Percentiles rank a stretch among this genome's conserved stretches.
phyloP scores from a whole-genome alignment of 2,888 invertebrate genomes.

The Aporophyla nigra region DNA sequence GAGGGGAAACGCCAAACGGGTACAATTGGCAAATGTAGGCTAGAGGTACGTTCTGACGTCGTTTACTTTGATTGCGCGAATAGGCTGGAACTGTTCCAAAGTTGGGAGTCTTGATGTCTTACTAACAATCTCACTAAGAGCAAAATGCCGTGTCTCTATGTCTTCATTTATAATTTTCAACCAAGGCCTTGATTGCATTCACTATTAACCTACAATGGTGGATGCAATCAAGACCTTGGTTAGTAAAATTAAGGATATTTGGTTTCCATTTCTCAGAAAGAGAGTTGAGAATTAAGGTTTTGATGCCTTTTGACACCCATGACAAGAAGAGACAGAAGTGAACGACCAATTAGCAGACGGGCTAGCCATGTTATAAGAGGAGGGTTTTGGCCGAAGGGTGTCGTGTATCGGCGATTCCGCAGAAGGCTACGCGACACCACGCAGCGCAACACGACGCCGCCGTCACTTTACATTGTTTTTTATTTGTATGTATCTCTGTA shows the following conservation, averaged over 20 bases:
- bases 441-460: too few relatives aligned
- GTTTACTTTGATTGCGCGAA: slow-evolving; percentile 21
- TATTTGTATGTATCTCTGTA: too few relatives aligned
- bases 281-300: too few relatives aligned
- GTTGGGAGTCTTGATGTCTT: not conserved
- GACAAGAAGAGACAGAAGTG: not conserved
- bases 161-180: not conserved
- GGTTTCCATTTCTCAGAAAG: not conserved
- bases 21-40: slow-evolving; percentile 24
- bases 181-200: too few relatives aligned
- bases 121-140: slow-evolving; percentile 33
- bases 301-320: not conserved
- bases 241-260: not conserved
- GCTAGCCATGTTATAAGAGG: not conserved
- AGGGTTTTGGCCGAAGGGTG: too few relatives aligned
- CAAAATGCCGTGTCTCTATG: slow-evolving; percentile 3
- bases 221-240: not conserved
- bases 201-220: not conserved
- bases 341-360: not conserved
- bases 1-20: not conserved
- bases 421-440: too few relatives aligned
- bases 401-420: too few relatives aligned
- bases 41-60: slow-evolving; percentile 5
- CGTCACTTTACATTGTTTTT: too few relatives aligned
- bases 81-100: slow-evolving; percentile 23